These are phyloP conservation scores for Pterocles gutturalis DNA, from an alignment of 2,113 vertebrate genomes.

Conservation along the genomic window DNA sequence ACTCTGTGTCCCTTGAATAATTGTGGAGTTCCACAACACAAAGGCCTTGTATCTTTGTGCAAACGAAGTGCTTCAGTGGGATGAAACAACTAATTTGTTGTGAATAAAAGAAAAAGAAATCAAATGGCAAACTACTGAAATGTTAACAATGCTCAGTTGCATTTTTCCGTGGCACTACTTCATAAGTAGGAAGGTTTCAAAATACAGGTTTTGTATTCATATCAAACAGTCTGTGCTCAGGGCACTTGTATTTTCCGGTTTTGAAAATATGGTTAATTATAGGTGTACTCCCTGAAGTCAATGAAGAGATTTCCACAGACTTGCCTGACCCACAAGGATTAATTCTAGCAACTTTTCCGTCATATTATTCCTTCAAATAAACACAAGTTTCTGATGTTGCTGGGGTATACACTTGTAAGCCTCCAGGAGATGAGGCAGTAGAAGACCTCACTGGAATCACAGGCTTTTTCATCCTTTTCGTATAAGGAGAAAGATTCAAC, in stretches of 20 bases:
- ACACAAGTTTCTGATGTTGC: background rate
- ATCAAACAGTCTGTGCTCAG: background rate
- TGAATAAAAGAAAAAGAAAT: background rate
- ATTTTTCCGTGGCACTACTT: background rate
- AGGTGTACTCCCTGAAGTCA: background rate
- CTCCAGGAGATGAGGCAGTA: background rate
- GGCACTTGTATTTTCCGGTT: background rate
- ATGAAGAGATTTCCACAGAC: background rate
- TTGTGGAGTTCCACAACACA: background rate
- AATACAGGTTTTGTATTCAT: background rate
- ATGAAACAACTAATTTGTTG: background rate
- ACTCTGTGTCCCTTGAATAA: background rate
- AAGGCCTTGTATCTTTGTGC: slow-evolving; percentile 17
- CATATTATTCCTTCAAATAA: background rate
- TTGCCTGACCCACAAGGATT: background rate
- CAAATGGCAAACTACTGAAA: background rate
- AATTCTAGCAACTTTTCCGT: background rate
- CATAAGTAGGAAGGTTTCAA: background rate
- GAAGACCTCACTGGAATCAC: background rate
- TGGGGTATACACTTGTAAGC: background rate
- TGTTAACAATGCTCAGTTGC: background rate
- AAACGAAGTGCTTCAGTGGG: background rate
- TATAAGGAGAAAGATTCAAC: background rate
- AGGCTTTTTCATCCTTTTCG: background rate
- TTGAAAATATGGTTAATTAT: background rate